phyloP scores from a whole-genome alignment of 2,113 vertebrate genomes.

The Gnathonemus echidnorhynchus region DNA sequence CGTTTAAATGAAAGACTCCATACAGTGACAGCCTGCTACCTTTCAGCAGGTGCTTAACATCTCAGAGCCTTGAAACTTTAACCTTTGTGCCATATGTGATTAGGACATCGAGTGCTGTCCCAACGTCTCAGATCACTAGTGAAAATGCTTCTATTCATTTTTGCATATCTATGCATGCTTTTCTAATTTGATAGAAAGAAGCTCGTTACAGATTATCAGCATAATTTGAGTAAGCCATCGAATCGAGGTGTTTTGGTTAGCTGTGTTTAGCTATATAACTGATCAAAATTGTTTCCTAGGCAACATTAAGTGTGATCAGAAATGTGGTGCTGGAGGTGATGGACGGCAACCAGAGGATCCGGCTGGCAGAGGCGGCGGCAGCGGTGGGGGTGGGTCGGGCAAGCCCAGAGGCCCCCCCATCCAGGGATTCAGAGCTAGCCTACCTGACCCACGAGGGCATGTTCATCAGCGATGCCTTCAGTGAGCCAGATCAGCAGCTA shows the following conservation, averaged over 20 bases:
- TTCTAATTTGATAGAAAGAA: not conserved
- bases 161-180: not conserved
- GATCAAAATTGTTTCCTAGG: conserved; percentile 51
- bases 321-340: conserved; percentile 83
- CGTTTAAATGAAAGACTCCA: not conserved
- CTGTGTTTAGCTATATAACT: not conserved
- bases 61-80: not conserved
- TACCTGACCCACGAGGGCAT: conserved; percentile 91
- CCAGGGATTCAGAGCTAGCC: conserved; percentile 77
- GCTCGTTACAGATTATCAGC: not conserved
- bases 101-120: not conserved
- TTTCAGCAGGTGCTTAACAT: not conserved
- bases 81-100: not conserved
- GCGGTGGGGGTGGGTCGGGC: conserved; percentile 12
- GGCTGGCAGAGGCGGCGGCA: conserved; percentile 40
- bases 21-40: not conserved
- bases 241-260: not conserved
- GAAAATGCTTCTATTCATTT: not conserved
- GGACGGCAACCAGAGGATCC: conserved; percentile 76
- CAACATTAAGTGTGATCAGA: conserved; percentile 75
- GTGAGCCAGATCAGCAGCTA: conserved; percentile 56
- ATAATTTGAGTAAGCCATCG: not conserved
- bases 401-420: not conserved
- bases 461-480: conserved; percentile 89
- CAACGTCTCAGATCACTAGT: not conserved